Conservation (phyloP, 2,888 invertebrate genomes). For the Apamea anceps region DNA sequence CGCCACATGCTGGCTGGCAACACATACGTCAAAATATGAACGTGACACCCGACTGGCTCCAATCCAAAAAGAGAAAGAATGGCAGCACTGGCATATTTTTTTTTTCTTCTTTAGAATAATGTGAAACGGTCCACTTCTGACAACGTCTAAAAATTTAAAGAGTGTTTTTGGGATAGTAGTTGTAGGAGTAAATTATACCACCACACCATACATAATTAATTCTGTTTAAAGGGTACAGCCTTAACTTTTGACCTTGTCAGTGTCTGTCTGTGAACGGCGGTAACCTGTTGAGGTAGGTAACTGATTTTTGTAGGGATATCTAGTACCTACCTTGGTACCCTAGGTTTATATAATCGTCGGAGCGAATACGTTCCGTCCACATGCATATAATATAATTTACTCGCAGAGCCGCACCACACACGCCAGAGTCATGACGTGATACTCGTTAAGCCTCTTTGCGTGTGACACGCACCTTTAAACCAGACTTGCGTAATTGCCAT, state of each 20-base stretch:
- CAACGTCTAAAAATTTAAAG: too few species aligned
- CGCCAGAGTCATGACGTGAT: background rate
- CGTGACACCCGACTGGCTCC: slow-evolving; percentile 13
- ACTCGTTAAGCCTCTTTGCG: background rate
- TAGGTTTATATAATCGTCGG: too few species aligned
- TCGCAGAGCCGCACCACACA: background rate
- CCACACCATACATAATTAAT: background rate
- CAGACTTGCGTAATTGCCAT: background rate
- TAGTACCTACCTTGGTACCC: background rate
- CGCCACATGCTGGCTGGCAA: slow-evolving; percentile 21
- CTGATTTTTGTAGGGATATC: background rate
- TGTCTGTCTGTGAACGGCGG: background rate
- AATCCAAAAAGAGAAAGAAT: slow-evolving; percentile 29
- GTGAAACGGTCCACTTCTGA: slow-evolving; percentile 10
- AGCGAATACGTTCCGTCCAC: background rate
- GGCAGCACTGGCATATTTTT: background rate
- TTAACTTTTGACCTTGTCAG: background rate
- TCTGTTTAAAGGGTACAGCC: background rate
- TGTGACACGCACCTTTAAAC: slow-evolving; percentile 10
- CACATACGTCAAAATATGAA: slow-evolving; percentile 41
- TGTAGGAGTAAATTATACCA: background rate
- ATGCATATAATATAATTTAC: background rate
- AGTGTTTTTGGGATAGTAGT: background rate
- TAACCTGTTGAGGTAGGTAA: slow-evolving; percentile 8
- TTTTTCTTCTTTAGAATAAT: background rate